Base-by-base conservation (phyloP, 2,888 invertebrate genomes). In the Nematopogon swammerdamellus region DNA sequence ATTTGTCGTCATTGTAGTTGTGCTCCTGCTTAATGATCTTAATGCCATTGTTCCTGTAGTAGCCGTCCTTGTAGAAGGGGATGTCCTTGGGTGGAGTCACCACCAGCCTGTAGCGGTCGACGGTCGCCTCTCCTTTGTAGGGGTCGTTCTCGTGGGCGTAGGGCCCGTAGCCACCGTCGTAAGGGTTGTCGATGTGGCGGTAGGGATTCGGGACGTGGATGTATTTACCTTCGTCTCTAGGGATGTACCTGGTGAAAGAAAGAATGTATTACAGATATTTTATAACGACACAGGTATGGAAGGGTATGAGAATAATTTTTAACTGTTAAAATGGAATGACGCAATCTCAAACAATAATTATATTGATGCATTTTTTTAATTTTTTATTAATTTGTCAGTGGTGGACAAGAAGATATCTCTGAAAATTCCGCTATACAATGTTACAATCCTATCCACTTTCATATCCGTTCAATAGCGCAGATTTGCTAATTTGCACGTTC, bases 201-300 rank as follows among this genome's bases (percentile, higher is more conserved):
- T 82, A 83, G 1, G 80, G 80, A 54, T 77, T 75, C 3, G 80
- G 80, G 50, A 76, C 60, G 57, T 85, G 85, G 25, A 77, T 60
- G 59, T 82, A 83, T 63, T 72, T 79, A 2, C 82, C 82, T 54
- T 77, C 80, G 50, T 80, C 60, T 25, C 63, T 61, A 3, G 80
- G 80, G 59, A 75, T 59, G 61, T 84, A 85, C 54, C 74, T 77
- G 59, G 50, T 49, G 55, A 59, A 29, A 56, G 56, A 45, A 14
- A 6, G 25, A 25, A 25, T 25, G 8, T n/a, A n/a, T n/a, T n/a
- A n/a, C n/a, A n/a, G n/a, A n/a, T n/a, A n/a, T n/a, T n/a, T n/a
- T n/a, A n/a, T n/a, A n/a, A n/a, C n/a, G n/a, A n/a, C n/a, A n/a
- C n/a, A n/a, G n/a, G n/a, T n/a, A n/a, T n/a, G n/a, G n/a, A n/a